Conservation (phyloP, 35 echinoderm and acorn worm genomes). For the Chiridota heheva region DNA sequence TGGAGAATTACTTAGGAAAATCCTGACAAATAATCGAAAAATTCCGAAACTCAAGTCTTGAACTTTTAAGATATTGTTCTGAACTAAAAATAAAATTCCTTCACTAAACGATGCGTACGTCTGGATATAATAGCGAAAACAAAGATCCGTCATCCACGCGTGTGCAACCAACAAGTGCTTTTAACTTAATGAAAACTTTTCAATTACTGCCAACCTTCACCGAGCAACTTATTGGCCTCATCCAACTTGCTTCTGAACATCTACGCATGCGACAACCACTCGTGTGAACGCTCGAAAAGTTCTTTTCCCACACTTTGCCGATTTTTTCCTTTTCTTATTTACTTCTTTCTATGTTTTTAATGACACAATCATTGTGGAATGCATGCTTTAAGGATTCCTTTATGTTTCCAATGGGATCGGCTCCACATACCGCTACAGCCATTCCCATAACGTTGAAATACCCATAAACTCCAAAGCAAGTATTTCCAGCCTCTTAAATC, state of each 20-base stretch:
- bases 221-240: constrained; percentile 44
- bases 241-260: constrained; percentile 29
- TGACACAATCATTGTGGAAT: constrained; percentile 43
- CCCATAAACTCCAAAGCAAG: no score
- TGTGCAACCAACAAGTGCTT: constrained; percentile 38
- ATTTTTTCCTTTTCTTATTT: constrained; percentile 3
- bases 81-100: no score
- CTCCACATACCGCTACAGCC: constrained; percentile 19
- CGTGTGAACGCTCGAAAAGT: constrained; percentile 33
- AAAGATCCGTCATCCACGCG: constrained; percentile 46
- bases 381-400: background rate
- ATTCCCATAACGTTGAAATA: constrained; percentile 48
- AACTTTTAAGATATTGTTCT: no score
- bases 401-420: constrained; percentile 47
- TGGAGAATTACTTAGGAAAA: constrained; percentile 4
- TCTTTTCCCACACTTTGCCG: constrained; percentile 39
- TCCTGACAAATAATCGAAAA: no score
- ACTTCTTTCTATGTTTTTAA: constrained; percentile 12
- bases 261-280: constrained; percentile 50
- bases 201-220: background rate
- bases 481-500: no score
- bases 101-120: no score
- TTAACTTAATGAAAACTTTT: background rate
- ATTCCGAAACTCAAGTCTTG: no score
- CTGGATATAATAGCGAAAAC: no score